A percentile compares a stretch with the other conserved stretches of the same genome.
Evolutionary conservation across 2,888 invertebrate genomes (phyloP).

Genomic region (Acrobasis consociella): DNA sequence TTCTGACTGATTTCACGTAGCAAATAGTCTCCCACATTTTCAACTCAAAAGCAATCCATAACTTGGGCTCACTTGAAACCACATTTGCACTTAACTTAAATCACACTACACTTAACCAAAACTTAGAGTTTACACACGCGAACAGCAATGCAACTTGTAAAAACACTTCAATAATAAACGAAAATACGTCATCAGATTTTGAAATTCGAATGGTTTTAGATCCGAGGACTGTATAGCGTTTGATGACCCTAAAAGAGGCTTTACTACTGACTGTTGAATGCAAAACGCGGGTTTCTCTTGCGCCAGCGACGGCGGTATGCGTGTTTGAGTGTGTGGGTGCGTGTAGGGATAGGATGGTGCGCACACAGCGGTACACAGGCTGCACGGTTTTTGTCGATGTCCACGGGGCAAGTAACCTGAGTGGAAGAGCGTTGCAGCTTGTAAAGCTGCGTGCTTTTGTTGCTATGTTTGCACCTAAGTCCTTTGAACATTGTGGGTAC

Average conservation of each 20-base stretch:
- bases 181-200: conserved; percentile 3
- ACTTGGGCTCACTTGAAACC: conserved; percentile 42
- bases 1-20: conserved; percentile 74
- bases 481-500: too few relatives aligned
- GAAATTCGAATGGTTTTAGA: conserved; percentile 36
- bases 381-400: conserved; percentile 82
- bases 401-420: conserved; percentile 80
- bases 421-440: conserved; percentile 55
- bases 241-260: conserved; percentile 76
- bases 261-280: conserved; percentile 74
- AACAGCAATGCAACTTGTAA: conserved; percentile 35
- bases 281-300: conserved; percentile 74
- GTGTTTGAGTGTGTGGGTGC: conserved; percentile 52
- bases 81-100: conserved; percentile 40
- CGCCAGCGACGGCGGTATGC: conserved; percentile 76
- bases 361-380: conserved; percentile 54
- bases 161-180: conserved; percentile 3
- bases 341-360: conserved; percentile 38
- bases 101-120: conserved; percentile 49
- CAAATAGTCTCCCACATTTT: conserved; percentile 74
- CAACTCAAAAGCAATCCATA: conserved; percentile 58
- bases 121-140: conserved; percentile 39
- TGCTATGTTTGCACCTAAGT: conserved; percentile 21
- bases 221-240: conserved; percentile 66
- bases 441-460: conserved; percentile 27